A percentile compares a stretch with the other conserved stretches of the same genome.
Evolutionary conservation across 2,113 vertebrate species (phyloP).

Genomic region (Channa argus): DNA sequence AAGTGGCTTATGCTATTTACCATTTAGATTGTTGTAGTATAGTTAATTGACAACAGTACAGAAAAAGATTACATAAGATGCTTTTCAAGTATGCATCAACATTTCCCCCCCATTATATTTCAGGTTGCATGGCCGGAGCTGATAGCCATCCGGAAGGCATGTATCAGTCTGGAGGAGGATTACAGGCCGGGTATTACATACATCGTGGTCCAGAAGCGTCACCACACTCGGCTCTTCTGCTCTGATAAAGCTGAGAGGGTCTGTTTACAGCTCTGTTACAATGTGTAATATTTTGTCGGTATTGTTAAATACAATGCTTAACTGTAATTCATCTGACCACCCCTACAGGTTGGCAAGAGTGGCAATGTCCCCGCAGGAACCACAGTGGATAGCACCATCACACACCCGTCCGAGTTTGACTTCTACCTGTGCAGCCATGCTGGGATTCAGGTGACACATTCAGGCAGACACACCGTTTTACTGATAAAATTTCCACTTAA

Average conservation of each 20-base stretch:
- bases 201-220: conserved; percentile 99
- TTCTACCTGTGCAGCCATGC: conserved; percentile 99
- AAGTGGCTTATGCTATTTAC: too few relatives aligned
- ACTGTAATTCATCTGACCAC: not conserved
- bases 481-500: not conserved
- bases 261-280: conserved; percentile 53
- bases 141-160: conserved; percentile 98
- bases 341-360: conserved; percentile 94
- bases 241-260: conserved; percentile 98
- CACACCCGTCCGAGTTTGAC: conserved; percentile 98
- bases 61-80: too few relatives aligned
- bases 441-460: conserved; percentile 93
- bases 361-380: conserved; percentile 99
- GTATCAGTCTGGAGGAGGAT: conserved; percentile 98
- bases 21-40: too few relatives aligned
- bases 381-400: conserved; percentile 99
- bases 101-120: not conserved
- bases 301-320: not conserved
- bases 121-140: conserved; percentile 99
- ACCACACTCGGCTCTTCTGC: conserved; percentile 98
- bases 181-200: conserved; percentile 98
- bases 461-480: not conserved
- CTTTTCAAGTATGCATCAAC: too few relatives aligned
- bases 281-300: too few relatives aligned
- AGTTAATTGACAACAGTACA: too few relatives aligned